A percentile compares a stretch with the other conserved stretches of the same genome.
Conservation (phyloP, 2,797 vertebrate genomes). For the Mormyrus proboscirostris region DNA sequence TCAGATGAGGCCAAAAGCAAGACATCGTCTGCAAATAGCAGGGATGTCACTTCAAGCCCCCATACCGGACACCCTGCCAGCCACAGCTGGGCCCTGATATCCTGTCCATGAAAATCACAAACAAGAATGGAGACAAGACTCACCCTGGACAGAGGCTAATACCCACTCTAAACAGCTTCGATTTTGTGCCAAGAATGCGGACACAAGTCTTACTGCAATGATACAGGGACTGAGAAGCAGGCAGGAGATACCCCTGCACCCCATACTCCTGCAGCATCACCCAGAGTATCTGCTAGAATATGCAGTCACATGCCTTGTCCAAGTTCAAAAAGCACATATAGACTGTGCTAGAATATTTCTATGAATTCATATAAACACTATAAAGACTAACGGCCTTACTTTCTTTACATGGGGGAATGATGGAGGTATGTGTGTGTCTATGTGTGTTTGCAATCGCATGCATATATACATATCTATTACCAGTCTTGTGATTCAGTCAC, state of each 20-base stretch:
- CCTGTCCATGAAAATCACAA: conserved; percentile 1
- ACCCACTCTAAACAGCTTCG: conserved; percentile 3
- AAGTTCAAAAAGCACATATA: neutral
- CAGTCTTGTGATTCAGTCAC: neutral
- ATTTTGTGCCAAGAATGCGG: neutral
- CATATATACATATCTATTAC: neutral
- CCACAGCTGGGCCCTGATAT: neutral
- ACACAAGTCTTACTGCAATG: neutral
- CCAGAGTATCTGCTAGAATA: neutral
- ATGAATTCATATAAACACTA: neutral
- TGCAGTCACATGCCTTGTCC: neutral
- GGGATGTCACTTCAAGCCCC: neutral
- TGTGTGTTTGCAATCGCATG: neutral
- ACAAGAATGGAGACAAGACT: conserved; percentile 3
- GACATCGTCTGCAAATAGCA: conserved; percentile 1
- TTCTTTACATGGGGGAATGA: neutral
- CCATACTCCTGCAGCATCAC: neutral
- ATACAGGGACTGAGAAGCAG: neutral
- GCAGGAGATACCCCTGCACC: neutral
- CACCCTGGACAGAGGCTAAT: neutral
- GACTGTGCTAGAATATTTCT: neutral
- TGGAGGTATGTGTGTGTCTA: neutral
- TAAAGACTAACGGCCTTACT: neutral
- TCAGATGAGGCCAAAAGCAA: neutral
- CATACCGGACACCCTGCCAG: neutral